Evolutionary conservation across 2,797 vertebrate species (phyloP), one percentile per base, ranked within the genome.

Genomic region (Triplophysa bombifrons): DNA sequence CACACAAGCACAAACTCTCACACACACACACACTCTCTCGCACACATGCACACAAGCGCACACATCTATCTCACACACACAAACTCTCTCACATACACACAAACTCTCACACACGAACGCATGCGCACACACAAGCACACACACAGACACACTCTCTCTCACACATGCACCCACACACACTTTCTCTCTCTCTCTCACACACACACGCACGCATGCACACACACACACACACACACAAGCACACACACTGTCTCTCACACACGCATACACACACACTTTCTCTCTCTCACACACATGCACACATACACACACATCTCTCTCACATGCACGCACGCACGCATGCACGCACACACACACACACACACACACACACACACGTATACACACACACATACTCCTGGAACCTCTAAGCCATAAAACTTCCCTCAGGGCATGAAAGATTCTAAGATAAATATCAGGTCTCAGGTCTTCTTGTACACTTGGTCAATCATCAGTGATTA

Each of bases 401-500:
- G 22, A n/a, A 13, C 10, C 61, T 41, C 11, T 13, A 1, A 27
- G 20, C 8, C 38, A 53, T 11, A 0, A 6, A 64, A n/a, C 6
- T 1, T 27, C 67, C 13, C 25, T 34, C 16, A 19, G 60, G 74
- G 70, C 78, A 74, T 70, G 74, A 80, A 60, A 74, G 69, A 85
- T 80, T 77, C 61, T 38, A 74, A 77, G 76, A 64, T 74, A 44
- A 75, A 77, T 65, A 60, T 83, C 77, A 82, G 34, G 34, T 38
- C 34, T 38, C 50, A 50, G 76, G 44, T 74, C 58, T 74, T 74
- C 22, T 22, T 13, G 34, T 69, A 17, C 44, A 69, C 68, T 70
- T 76, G 74, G 34, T 72, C 30, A 25, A 58, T 84, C 61, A 72
- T 72, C 74, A 67, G 65, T 82, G 71, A 85, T 85, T 77, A 7